Evolutionary conservation across 92 coral and sea anemone species (phyloP), one percentile per base, ranked within the genome.

Genomic region (Paragorgia papillata): DNA sequence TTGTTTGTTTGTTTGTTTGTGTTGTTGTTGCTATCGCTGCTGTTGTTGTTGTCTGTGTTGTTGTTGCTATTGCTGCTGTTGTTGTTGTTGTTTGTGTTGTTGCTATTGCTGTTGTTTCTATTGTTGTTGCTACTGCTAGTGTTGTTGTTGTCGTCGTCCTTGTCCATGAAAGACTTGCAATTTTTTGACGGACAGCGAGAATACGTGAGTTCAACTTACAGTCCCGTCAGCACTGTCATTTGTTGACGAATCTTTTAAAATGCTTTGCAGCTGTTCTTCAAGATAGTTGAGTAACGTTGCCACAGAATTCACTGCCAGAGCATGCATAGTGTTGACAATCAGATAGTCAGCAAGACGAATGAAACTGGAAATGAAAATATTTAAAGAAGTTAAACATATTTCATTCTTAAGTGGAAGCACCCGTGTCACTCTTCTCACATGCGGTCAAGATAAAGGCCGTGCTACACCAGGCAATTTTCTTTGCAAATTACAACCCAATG

Each of bases 291-390:
- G 85, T 32, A 95, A 85, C 14, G 99, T 95, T 2, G 99, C 99
- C 5, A 95, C 99, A n/a, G 99, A 95, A 88, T 95, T 95, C 59
- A 92, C 99, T 17, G 97, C 97, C 33, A 95, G 89, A 29, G 92
- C 99, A 67, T 95, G 99, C 99, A 95, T 95, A 39, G 99, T 95
- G 89, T 95, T 95, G 14, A 95, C 97, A 50, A 95, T 95, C 50
- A 95, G 88, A 66, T 95, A 95, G 82, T 95, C 99, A 54, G 99
- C 96, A 30, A 95, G 92, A 34, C 99, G 99, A 74, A 95, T 95
- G 79, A 95, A 95, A 79, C 99, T 95, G 62, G 56, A 33, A 65
- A 49, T 19, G 51, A 46, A 28, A 43, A 22, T 10, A 48, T 15
- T 2, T 29, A 6, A 7, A 19, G 43, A 1, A n/a, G n/a, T n/a